Percentiles rank a stretch among this genome's conserved stretches.
Conservation (phyloP, 2,113 vertebrate species). For the Climacteris rufus region DNA sequence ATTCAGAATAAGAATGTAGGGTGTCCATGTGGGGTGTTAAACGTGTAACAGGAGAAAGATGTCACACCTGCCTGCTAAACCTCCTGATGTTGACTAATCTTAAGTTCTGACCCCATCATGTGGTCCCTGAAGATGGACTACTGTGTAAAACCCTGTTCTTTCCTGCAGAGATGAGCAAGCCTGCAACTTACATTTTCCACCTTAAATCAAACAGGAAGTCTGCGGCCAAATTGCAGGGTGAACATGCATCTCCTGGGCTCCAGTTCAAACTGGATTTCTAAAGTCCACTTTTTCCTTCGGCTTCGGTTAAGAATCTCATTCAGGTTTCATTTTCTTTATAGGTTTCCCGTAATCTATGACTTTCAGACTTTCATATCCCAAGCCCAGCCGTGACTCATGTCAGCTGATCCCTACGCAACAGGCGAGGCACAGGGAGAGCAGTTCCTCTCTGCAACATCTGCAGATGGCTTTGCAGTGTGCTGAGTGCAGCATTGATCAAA, state of each 20-base stretch:
- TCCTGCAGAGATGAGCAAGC: background rate
- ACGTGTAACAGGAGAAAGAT: background rate
- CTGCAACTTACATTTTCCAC: background rate
- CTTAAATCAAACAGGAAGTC: background rate
- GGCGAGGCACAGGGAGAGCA: background rate
- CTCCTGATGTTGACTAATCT: background rate
- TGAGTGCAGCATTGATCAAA: background rate
- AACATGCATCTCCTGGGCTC: background rate
- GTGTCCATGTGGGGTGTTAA: rapidly evolving
- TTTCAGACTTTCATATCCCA: background rate
- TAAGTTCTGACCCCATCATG: background rate
- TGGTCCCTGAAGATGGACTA: background rate
- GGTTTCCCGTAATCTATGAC: background rate
- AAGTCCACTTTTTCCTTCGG: background rate
- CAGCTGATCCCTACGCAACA: background rate
- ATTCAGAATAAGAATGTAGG: background rate
- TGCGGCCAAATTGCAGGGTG: background rate
- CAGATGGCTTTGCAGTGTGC: background rate
- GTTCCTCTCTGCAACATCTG: background rate
- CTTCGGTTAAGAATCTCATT: background rate
- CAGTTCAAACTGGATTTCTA: background rate
- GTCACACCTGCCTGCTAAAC: background rate
- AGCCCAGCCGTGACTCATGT: background rate
- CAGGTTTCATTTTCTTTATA: background rate
- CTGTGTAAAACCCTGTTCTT: background rate